Conservation (phyloP, 2,113 vertebrate species). For the Talpa occidentalis region DNA sequence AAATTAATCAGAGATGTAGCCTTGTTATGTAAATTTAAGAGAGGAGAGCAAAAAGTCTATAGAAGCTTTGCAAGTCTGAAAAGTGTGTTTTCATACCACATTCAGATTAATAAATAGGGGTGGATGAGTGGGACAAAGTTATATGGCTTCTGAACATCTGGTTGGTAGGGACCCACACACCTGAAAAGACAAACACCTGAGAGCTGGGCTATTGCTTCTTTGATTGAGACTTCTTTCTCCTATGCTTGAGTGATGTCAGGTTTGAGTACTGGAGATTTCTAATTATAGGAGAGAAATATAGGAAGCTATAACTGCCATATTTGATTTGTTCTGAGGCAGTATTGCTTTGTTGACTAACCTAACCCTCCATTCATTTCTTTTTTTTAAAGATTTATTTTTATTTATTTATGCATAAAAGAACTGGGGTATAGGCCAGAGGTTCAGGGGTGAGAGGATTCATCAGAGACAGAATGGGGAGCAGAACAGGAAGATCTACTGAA, state of each 20-base stretch:
- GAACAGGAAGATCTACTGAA: too few relatives aligned
- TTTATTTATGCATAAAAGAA: too few relatives aligned
- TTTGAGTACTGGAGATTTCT: background rate
- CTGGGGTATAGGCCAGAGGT: too few relatives aligned
- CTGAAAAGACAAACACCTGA: background rate
- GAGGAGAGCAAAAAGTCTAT: background rate
- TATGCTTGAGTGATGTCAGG: constrained; percentile 25
- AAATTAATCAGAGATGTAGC: constrained; percentile 53
- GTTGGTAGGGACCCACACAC: background rate
- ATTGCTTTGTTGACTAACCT: constrained; percentile 11
- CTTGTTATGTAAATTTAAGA: background rate
- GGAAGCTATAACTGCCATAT: background rate
- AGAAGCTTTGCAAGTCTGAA: constrained; percentile 59
- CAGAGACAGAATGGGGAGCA: too few relatives aligned
- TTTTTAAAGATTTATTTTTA: too few relatives aligned
- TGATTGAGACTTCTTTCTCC: background rate
- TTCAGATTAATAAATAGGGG: constrained; percentile 39
- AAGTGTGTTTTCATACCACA: constrained; percentile 61
- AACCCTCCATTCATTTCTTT: background rate
- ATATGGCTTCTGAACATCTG: constrained; percentile 29
- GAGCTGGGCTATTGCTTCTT: background rate
- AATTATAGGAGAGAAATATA: background rate
- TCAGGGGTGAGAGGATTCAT: too few relatives aligned
- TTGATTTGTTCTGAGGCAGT: background rate
- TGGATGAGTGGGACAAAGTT: background rate